Base-by-base conservation (phyloP, 1,140 invertebrate species). In the Trichogramma pretiosum region DNA sequence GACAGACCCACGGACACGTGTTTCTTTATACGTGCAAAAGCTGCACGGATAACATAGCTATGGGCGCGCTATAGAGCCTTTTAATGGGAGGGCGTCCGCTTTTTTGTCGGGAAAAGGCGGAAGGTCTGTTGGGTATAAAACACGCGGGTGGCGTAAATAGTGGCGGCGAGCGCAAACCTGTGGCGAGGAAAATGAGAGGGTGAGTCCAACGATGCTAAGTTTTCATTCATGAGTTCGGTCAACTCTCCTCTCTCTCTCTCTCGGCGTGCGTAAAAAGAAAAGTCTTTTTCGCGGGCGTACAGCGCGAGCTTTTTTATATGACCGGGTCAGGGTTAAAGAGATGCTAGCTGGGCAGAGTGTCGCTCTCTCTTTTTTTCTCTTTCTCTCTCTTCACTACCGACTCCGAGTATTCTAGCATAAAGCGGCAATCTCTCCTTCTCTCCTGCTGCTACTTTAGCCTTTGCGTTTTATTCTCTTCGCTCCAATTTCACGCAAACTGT, bases 251-350 rank as follows among this genome's bases (percentile, higher is more conserved):
- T n/a, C n/a, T n/a, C n/a, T n/a, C n/a, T n/a, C n/a, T n/a, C n/a
- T n/a, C n/a, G 54, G 60, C 62, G 63, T 64, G 59, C 62, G 64
- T 65, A 60, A 58, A 58, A 56, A 62, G 60, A 66, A 66, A 66
- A 66, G 63, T 65, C 59, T 65, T 65, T 66, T 66, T 65, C 64
- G 54, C 60, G 47, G 58, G 53, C 50, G n/a, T n/a, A n/a, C n/a
- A n/a, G n/a, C n/a, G n/a, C 53, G 52, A 47, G 55, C 58, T 65
- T 64, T n/a, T n/a, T n/a, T n/a, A n/a, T 66, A 66, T 56, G 63
- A 59, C 53, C 59, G 63, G 64, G 63, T 67, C 64, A 67, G 64
- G 64, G 64, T 67, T 65, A 67, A 63, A 66, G 63, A 61, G 59
- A 59, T 58, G 57, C 53, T 60, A 61, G 60, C 46, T 48, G 43